Base-by-base conservation (phyloP, 2,113 vertebrate species). In the Clarias magur region DNA sequence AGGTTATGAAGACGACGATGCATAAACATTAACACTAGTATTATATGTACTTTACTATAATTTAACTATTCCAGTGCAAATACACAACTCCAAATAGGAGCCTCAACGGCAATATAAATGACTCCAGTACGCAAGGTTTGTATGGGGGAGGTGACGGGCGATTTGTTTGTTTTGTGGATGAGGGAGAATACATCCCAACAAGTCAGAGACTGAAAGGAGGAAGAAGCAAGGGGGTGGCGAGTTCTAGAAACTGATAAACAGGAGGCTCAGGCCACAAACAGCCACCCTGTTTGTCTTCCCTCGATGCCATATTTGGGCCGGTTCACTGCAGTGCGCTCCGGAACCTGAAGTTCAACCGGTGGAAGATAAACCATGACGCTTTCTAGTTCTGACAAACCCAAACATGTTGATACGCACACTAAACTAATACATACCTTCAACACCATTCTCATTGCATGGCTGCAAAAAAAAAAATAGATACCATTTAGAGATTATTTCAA, bases 291-390 rank as follows among this genome's bases (percentile, higher is more conserved):
- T 88, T 80, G 87, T 59, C n/a, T 57, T 88, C 67, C 90, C 81
- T 89, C 57, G 88, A 85, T 91, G 87, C 94, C 94, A 89, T 95
- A 94, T 95, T 93, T 95, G 94, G 94, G 81, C 76, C 86, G 76
- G 83, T 81, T 89, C 88, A 86, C 88, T 82, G 89, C 73, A 62
- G 60, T 27, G 42, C 54, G 85, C 88, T 90, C 56, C 63, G 48
- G 79, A 87, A 63, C 82, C 62, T 12, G 4, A 67, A 30, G 57
- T 72, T 79, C 53, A 54, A 27, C 42, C 30, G 34, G 67, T 34
- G 21, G 7, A 23, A 87, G 83, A 80, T 86, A 53, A 86, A 34
- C 67, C 56, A 8, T 23, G 76, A 70, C 30, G 13, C 48, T 85
- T 38, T 65, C 17, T 13, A 65, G 68, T 23, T 86, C 62, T n/a